Evolutionary conservation across 2,113 vertebrate genomes (phyloP), one percentile per base, ranked within the genome.

Genomic region (Tupaia tana): DNA sequence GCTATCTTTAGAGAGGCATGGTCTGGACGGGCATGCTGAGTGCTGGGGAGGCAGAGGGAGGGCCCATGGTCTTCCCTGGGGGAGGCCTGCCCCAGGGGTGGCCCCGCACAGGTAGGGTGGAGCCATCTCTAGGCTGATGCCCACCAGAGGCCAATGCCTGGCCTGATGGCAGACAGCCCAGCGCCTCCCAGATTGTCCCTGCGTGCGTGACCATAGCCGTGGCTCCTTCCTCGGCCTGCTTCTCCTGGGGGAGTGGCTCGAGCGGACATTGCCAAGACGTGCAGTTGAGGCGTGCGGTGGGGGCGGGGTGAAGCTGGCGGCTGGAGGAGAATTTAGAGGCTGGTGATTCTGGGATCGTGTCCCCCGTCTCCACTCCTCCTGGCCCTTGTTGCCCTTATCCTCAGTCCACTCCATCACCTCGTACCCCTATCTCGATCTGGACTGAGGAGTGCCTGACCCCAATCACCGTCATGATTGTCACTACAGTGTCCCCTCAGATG

Each of bases 1-100:
- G 93, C 97, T 97, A 96, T 97, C 95, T 97, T 97, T 97, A 97
- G 97, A 81, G 67, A 92, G 74, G 70, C 93, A 56, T 7, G 34
- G 90, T 31, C 78, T 89, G 89, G 90, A 43, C 43, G 43, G 43
- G 43, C 43, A 43, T 43, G 43, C 3, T 43, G 43, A 43, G 43
- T 5, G 5, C 78, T 89, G 89, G 90, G 9, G 29, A 84, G 81
- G n/a, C 22, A 67, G 75, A n/a, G 73, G 29, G 67, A 87, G 71
- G 58, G 54, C 71, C 43, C 22, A 1, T n/a, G 59, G 18, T 91
- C 64, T 69, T 95, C 59, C 43, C 29, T 61, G 88, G 31, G 9
- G 43, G 9, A 67, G 6, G 24, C 61, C 63, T 56, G 61, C 22
- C 22, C 71, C 18, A 80, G 71, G 34, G 43, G 22, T 4, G 0